These are phyloP conservation scores for Cordilura impudica DNA, from an alignment of 2,888 invertebrate genomes.

Conservation along the genomic window DNA sequence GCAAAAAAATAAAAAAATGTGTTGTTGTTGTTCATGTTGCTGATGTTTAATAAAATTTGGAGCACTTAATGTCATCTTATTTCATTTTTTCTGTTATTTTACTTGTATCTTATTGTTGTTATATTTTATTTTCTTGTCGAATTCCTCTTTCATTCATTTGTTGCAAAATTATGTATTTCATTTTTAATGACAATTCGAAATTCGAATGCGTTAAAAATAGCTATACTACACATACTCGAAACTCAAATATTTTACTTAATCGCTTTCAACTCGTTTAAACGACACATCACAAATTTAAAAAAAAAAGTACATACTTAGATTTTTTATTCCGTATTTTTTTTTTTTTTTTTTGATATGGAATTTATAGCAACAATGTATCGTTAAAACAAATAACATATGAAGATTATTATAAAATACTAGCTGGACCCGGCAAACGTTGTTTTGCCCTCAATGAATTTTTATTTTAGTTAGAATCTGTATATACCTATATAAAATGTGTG, in stretches of 20 bases:
- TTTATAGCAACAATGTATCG: slow-evolving; percentile 50
- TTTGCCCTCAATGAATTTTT: too few relatives aligned
- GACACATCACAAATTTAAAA: not conserved
- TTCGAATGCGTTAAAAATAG: slow-evolving; percentile 22
- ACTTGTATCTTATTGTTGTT: not conserved
- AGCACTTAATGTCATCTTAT: slow-evolving; percentile 16
- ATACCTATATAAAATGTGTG: too few relatives aligned
- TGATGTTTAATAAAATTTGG: slow-evolving; percentile 18
- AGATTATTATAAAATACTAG: not conserved
- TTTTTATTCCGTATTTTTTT: not conserved
- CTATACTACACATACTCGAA: not conserved
- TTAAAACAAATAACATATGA: slow-evolving; percentile 18
- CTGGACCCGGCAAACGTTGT: too few relatives aligned
- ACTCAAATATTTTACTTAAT: slow-evolving; percentile 9
- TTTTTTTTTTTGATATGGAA: slow-evolving; percentile 27
- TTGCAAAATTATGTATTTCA: not conserved
- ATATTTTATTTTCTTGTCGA: slow-evolving; percentile 6
- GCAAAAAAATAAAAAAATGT: not conserved
- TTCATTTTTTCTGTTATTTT: not conserved
- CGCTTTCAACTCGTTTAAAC: slow-evolving; percentile 5
- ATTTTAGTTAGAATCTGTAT: too few relatives aligned
- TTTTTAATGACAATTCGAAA: not conserved
- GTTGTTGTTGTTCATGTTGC: not conserved
- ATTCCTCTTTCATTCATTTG: not conserved
- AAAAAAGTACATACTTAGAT: not conserved